Percentiles rank a stretch among this genome's conserved stretches.
phyloP scores from a whole-genome alignment of 2,113 vertebrate species.

The Hypanus sabinus region DNA sequence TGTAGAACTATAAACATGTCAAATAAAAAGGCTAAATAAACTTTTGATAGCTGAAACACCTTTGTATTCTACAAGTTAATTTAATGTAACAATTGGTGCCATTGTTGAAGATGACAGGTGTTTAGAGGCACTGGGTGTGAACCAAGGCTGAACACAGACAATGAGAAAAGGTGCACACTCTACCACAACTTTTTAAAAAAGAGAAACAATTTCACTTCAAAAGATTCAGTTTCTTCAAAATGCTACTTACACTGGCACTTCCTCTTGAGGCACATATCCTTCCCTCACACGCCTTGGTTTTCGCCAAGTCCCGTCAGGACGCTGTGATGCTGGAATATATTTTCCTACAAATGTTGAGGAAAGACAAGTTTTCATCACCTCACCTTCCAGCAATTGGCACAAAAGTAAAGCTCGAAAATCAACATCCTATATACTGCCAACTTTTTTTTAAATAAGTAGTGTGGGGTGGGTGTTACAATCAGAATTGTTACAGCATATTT shows the following conservation, averaged over 20 bases:
- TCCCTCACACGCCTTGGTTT: constrained; percentile 83
- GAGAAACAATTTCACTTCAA: not conserved
- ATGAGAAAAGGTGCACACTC: not conserved
- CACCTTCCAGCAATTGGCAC: not conserved
- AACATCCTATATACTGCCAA: not conserved
- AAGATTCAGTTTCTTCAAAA: not conserved
- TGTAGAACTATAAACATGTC: not conserved
- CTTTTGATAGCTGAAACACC: not conserved
- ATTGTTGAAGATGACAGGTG: not conserved
- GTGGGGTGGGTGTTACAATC: too few species aligned
- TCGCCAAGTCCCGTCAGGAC: constrained; percentile 88
- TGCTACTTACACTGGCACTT: constrained; percentile 81
- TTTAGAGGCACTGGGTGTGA: not conserved
- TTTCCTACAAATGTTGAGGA: constrained; percentile 62
- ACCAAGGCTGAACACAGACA: not conserved
- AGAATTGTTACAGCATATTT: too few species aligned
- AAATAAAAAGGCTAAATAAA: not conserved
- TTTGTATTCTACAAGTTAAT: not conserved
- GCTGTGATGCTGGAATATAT: constrained; percentile 85
- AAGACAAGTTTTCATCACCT: not conserved
- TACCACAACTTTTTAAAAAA: not conserved
- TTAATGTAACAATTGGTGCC: not conserved
- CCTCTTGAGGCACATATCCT: constrained; percentile 86
- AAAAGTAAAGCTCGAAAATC: not conserved
- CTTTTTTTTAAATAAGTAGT: not conserved